Conservation (phyloP, 2,888 invertebrate species). For the Aromia moschata region DNA sequence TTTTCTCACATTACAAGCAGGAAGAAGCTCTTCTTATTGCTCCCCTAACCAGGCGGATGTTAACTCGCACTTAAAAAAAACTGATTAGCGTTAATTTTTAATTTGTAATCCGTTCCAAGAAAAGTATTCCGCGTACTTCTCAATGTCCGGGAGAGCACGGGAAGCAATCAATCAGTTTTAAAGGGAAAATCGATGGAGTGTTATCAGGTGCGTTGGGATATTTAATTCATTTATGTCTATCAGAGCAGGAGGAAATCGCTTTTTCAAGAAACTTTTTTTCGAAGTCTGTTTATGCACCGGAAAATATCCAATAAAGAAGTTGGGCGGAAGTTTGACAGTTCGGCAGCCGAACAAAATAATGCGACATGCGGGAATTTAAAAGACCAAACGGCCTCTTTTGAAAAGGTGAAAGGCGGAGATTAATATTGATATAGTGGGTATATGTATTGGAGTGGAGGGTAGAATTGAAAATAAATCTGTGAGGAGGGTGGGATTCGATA, state of each 20-base stretch:
- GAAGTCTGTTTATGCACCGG: conserved; percentile 28
- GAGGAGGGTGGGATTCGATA: no score
- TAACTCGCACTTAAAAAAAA: no score
- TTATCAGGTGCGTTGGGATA: conserved; percentile 22
- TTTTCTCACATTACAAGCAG: no score
- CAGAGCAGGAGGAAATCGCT: conserved; percentile 13
- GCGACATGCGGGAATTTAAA: neutral
- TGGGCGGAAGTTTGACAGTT: conserved; percentile 1
- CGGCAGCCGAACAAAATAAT: neutral
- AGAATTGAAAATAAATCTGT: no score
- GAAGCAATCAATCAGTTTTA: conserved; percentile 14
- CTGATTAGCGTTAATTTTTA: neutral
- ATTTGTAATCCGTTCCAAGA: neutral
- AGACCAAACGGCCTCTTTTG: neutral
- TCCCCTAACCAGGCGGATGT: no score
- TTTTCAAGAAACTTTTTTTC: conserved; percentile 10
- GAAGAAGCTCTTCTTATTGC: no score
- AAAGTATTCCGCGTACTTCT: neutral
- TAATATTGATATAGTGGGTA: no score
- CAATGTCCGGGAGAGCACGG: neutral
- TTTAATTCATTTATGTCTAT: conserved; percentile 22
- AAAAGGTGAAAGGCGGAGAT: neutral
- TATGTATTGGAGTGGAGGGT: no score
- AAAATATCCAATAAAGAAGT: conserved; percentile 10
- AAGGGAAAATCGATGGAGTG: conserved; percentile 13